Evolutionary conservation across 2,888 invertebrate genomes (phyloP).

Genomic region (Plusia festucae): DNA sequence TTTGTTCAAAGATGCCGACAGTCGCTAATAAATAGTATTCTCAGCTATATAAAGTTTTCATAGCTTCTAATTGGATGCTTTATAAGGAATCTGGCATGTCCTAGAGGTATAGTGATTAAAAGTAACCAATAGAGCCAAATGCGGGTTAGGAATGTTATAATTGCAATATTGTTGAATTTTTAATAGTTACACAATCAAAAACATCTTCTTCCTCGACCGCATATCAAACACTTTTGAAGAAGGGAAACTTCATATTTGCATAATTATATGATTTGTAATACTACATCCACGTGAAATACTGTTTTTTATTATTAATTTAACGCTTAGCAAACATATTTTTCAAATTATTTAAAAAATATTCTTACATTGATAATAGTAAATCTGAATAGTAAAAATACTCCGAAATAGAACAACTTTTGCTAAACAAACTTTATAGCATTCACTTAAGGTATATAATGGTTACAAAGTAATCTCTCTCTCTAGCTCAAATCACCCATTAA

Average conservation of each 20-base stretch:
- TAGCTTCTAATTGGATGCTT: constrained; percentile 76
- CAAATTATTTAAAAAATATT: too few relatives aligned
- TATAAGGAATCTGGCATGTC: constrained; percentile 59
- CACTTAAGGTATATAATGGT: constrained; percentile 43
- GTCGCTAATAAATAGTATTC: constrained; percentile 72
- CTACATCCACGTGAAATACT: too few relatives aligned
- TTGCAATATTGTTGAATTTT: constrained; percentile 13
- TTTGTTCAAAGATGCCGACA: constrained; percentile 79
- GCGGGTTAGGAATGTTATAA: neutral
- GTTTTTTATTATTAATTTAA: too few relatives aligned
- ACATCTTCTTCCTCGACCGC: too few relatives aligned
- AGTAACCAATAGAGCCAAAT: constrained; percentile 18
- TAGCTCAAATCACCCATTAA: constrained; percentile 82
- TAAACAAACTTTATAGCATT: constrained; percentile 41
- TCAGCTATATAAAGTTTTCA: constrained; percentile 74
- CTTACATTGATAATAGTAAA: neutral
- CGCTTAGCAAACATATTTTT: too few relatives aligned
- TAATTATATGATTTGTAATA: too few relatives aligned
- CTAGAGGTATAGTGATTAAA: constrained; percentile 32
- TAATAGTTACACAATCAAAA: neutral
- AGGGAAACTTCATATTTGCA: too few relatives aligned
- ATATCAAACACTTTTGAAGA: too few relatives aligned
- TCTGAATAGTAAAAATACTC: neutral
- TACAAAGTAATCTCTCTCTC: constrained; percentile 56
- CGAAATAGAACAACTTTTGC: constrained; percentile 10